Conservation (phyloP, 64 coral and sea anemone genomes). For the Pocillopora damicornis region DNA sequence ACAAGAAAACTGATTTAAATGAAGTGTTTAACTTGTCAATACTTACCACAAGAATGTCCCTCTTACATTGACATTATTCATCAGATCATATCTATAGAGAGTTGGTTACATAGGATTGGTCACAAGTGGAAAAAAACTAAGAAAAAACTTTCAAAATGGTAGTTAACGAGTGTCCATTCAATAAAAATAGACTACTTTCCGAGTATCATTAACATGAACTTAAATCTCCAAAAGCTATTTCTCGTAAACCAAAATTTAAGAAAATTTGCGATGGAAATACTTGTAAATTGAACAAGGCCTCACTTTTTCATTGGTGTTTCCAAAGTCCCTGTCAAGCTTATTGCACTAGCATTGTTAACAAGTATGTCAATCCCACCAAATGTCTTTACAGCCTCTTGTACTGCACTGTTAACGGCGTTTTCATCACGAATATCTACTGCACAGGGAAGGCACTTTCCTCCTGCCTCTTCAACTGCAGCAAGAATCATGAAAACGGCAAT, state of each 20-base stretch:
- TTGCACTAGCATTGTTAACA: slow-evolving; percentile 94
- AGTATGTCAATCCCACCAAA: slow-evolving; percentile 97
- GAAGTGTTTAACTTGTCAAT: too few relatives aligned
- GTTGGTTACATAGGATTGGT: neutral
- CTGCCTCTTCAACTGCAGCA: slow-evolving; percentile 79
- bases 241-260: too few relatives aligned
- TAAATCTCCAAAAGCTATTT: neutral
- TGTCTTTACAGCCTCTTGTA: slow-evolving; percentile 80
- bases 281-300: neutral
- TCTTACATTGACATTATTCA: slow-evolving; percentile 89
- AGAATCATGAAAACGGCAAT: neutral
- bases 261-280: too few relatives aligned
- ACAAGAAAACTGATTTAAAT: too few relatives aligned
- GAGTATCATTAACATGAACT: neutral
- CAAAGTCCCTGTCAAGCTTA: slow-evolving; percentile 71
- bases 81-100: slow-evolving; percentile 80
- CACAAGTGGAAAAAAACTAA: too few relatives aligned
- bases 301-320: slow-evolving; percentile 87
- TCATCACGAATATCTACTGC: slow-evolving; percentile 95
- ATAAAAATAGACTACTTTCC: too few relatives aligned
- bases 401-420: slow-evolving; percentile 63
- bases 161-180: too few relatives aligned
- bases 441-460: slow-evolving; percentile 85
- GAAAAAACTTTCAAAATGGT: neutral
- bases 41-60: slow-evolving; percentile 93